Evolutionary conservation across 2,888 invertebrate species (phyloP), one percentile per base, ranked within the genome.

Genomic region (Mimas tiliae): DNA sequence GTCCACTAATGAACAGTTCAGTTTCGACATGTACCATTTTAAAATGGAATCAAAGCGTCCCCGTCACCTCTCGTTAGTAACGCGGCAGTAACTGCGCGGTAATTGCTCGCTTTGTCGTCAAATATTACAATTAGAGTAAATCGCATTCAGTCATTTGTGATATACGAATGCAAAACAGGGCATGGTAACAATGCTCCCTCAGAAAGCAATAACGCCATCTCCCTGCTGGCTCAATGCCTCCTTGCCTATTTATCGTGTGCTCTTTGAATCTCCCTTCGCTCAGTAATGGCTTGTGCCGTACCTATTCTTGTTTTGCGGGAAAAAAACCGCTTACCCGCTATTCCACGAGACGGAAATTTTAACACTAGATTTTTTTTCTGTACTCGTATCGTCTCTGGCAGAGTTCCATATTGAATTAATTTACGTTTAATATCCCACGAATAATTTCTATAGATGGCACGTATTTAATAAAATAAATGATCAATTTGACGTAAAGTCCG

Each of bases 161-260:
- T 42, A 58, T 58, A 58, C 45, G 71, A 78, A 78, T 78, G 72
- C 74, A 75, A 77, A 78, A 65, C 69, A 72, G 68, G 65, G 65
- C 63, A 68, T 67, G 68, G 47, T 66, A 76, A 81, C 79, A 82
- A 80, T 78, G 72, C 75, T 72, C 68, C 66, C 74, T 76, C 72
- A 76, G 78, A 74, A 77, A 72, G 80, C 77, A 82, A 84, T 85
- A 84, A 79, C 72, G 74, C 70, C 69, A 69, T 73, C 70, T 73
- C 72, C 67, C 69, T 69, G 72, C 72, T 72, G 73, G 73, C 73
- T 79, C 74, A 72, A 76, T 77, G 74, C 75, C 72, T 79, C 72
- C 76, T 78, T 74, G 76, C 72, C 79, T 84, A 81, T 85, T 84
- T 84, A 84, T 85, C 75, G 77, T 76, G 68, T 73, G 72, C 82